A percentile compares a stretch with the other conserved stretches of the same genome.
Conservation (phyloP, 2,888 invertebrate genomes). For the Chrysodeixis includens region DNA sequence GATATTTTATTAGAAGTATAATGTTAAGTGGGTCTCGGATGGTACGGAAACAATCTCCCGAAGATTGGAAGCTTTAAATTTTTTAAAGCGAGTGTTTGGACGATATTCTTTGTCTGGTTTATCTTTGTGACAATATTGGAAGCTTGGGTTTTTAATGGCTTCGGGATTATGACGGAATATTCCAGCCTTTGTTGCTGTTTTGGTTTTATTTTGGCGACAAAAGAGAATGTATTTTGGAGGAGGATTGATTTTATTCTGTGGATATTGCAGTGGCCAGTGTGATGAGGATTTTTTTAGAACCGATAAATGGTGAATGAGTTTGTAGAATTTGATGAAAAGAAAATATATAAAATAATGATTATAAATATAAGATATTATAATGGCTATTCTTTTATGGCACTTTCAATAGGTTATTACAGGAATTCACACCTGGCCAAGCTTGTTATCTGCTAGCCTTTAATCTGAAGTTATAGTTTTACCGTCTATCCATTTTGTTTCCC, state of each 20-base stretch:
- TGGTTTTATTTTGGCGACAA: background rate
- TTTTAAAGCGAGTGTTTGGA: conserved; percentile 33
- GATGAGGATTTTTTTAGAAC: background rate
- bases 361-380: too few relatives aligned
- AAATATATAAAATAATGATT: background rate
- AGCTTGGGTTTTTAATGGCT: conserved; percentile 23
- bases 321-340: too few relatives aligned
- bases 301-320: background rate
- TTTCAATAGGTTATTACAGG: too few relatives aligned
- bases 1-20: conserved; percentile 56
- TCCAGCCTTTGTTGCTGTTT: conserved; percentile 3
- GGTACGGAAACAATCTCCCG: conserved; percentile 32
- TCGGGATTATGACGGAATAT: conserved; percentile 16
- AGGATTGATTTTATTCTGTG: background rate
- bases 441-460: too few relatives aligned
- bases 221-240: background rate
- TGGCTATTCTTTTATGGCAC: too few relatives aligned
- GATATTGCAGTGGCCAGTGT: background rate
- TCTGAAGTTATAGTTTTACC: too few relatives aligned
- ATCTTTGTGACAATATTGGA: conserved; percentile 45
- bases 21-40: conserved; percentile 40
- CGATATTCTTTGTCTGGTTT: conserved; percentile 46
- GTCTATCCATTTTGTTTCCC: too few relatives aligned
- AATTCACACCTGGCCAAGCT: too few relatives aligned
- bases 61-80: conserved; percentile 28